These are phyloP conservation scores for Therioaphis trifolii DNA, from an alignment of 2,888 invertebrate species.

Conservation along the genomic window DNA sequence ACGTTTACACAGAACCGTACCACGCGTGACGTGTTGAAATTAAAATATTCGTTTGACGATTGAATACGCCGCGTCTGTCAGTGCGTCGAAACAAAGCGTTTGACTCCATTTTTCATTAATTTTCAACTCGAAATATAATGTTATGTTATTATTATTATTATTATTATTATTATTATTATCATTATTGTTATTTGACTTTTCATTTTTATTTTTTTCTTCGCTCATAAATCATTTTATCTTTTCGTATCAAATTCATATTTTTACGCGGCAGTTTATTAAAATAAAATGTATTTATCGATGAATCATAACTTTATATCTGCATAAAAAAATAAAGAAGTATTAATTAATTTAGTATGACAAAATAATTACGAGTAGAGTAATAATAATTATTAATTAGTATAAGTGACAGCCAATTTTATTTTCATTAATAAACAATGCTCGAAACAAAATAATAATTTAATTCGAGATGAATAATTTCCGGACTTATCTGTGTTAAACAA, in stretches of 20 bases:
- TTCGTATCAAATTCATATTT: not conserved
- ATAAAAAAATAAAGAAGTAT: not conserved
- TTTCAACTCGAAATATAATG: not conserved
- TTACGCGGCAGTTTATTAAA: not conserved
- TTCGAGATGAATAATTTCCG: too few species aligned
- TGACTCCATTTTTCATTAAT: not conserved
- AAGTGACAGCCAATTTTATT: too few species aligned
- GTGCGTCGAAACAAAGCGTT: not conserved
- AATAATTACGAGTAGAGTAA: too few species aligned
- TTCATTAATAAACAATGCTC: too few species aligned
- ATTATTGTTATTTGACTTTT: not conserved
- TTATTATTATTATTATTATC: not conserved
- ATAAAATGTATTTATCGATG: not conserved
- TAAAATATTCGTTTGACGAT: not conserved
- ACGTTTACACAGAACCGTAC: too few species aligned
- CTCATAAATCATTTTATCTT: not conserved
- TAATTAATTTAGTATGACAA: too few species aligned
- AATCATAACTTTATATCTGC: not conserved
- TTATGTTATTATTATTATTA: not conserved
- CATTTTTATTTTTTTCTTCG: not conserved
- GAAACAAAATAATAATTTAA: too few species aligned
- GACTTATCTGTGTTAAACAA: too few species aligned
- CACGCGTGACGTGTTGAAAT: not conserved
- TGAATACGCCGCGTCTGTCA: not conserved
- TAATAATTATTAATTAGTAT: too few species aligned